A percentile compares a stretch with the other conserved stretches of the same genome.
Evolutionary conservation across 2,113 vertebrate genomes (phyloP).

Genomic region (Python bivittatus): DNA sequence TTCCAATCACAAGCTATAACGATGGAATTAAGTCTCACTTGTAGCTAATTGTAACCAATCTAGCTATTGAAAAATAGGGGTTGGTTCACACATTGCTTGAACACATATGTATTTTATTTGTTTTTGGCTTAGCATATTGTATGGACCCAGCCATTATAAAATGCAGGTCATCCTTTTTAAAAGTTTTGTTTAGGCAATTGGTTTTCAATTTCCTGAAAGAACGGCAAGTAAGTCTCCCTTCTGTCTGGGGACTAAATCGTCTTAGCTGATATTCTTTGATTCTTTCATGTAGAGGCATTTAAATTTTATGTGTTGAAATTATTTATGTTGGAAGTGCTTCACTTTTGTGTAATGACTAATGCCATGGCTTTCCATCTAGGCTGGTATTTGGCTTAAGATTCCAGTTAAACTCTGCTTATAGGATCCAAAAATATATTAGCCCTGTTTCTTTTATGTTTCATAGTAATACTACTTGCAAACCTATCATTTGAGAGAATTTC

Average conservation of each 20-base stretch:
- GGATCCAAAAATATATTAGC: not conserved
- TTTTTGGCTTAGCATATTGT: not conserved
- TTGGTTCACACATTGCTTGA: not conserved
- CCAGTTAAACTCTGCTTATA: not conserved
- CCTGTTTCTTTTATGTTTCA: not conserved
- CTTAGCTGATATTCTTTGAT: not conserved
- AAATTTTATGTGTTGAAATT: not conserved
- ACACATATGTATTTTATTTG: not conserved
- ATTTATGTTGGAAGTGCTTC: not conserved
- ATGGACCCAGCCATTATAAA: not conserved
- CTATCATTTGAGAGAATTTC: slow-evolving; percentile 15
- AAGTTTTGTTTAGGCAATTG: not conserved
- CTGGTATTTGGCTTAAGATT: not conserved
- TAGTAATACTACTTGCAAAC: not conserved
- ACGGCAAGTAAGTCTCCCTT: not conserved
- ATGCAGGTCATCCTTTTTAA: not conserved
- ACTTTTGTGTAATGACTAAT: not conserved
- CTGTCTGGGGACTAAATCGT: not conserved
- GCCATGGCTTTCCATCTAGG: not conserved
- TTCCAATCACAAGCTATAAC: not conserved
- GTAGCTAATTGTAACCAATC: not conserved
- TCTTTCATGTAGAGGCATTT: not conserved
- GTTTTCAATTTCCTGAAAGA: not conserved
- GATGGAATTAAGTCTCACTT: not conserved
- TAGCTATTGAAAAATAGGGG: too few species aligned